Base-by-base conservation (phyloP, 2,888 invertebrate species). In the Andrena chrysosceles region DNA sequence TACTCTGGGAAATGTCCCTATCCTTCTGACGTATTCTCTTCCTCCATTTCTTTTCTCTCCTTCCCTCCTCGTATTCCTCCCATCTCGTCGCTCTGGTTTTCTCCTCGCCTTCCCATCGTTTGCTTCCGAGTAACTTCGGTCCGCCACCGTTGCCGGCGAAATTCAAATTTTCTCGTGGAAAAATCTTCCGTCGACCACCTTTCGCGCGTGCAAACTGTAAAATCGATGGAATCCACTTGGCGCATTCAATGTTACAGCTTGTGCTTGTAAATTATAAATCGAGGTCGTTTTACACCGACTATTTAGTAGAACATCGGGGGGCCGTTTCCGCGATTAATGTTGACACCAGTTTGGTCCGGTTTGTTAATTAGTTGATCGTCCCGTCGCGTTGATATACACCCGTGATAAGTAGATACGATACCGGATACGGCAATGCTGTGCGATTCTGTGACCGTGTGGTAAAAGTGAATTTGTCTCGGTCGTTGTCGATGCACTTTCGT, bases 1-100 rank as follows among this genome's bases (percentile, higher is more conserved):
- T 91, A 90, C 91, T 87, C 90, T 85, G 84, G 88, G 86, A 90
- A 91, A 91, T 90, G 87, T 86, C 72, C 79, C 83, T 81, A 83
- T 74, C 81, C 63, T 68, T 72, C 31, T 4, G 70, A 26, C 48
- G 60, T 56, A 48, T 70, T 84, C 82, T 73, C 76, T 70, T 56
- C 49, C 64, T 16, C 42, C 42, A 16, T 42, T 42, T 42, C 42
- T 42, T 42, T 42, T 56, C 60, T 63, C 63, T 64, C 59, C 16
- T 33, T 52, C 35, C 62, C 10, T 33, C 49, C 23, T 52, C 63
- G n/a, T 20, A 5, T 48, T 16, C 8, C 35, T 64, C 33, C 3
- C 29, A 16, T n/a, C 35, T 6, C 2, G 4, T 26, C 48, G 20
- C 6, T 23, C 42, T 31, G 35, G 42, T 74, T 26, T 68, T 42